Conservation (phyloP, 2,797 vertebrate species). For the Australoheros facetus region DNA sequence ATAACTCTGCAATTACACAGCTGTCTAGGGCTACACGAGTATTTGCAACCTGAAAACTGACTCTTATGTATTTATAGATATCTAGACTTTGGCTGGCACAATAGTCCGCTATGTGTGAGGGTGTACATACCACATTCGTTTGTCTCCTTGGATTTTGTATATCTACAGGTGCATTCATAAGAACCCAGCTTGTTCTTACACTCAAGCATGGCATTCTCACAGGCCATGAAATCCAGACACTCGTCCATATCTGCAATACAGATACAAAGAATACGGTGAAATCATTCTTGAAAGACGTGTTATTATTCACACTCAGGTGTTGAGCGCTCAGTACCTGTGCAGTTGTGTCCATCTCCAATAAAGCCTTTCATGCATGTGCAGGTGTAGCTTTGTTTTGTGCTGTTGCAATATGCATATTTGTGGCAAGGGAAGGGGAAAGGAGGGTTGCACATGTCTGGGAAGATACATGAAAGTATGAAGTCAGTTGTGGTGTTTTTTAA, state of each 20-base stretch:
- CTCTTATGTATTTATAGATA: not conserved
- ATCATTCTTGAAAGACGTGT: not conserved
- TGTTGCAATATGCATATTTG: constrained; percentile 78
- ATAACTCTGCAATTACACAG: not conserved
- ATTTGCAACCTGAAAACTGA: not conserved
- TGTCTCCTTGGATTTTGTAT: constrained; percentile 62
- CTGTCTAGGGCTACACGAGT: not conserved
- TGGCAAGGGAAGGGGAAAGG: constrained; percentile 83
- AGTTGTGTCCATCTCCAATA: constrained; percentile 78
- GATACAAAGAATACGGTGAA: constrained; percentile 2
- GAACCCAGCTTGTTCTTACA: constrained; percentile 82
- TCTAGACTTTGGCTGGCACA: not conserved
- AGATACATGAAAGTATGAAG: not conserved
- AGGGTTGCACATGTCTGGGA: constrained; percentile 82
- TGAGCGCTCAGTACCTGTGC: constrained; percentile 75
- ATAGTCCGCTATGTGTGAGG: not conserved
- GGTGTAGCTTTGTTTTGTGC: constrained; percentile 76
- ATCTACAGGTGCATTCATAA: constrained; percentile 79
- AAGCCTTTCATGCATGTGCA: constrained; percentile 82
- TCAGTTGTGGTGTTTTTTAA: no score
- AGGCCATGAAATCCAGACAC: constrained; percentile 74
- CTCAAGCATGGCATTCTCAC: constrained; percentile 84
- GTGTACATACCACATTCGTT: constrained; percentile 79
- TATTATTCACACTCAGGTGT: not conserved
- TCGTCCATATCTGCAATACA: constrained; percentile 80